phyloP scores from a whole-genome alignment of 2,888 invertebrate species.

The Eupithecia tripunctaria region DNA sequence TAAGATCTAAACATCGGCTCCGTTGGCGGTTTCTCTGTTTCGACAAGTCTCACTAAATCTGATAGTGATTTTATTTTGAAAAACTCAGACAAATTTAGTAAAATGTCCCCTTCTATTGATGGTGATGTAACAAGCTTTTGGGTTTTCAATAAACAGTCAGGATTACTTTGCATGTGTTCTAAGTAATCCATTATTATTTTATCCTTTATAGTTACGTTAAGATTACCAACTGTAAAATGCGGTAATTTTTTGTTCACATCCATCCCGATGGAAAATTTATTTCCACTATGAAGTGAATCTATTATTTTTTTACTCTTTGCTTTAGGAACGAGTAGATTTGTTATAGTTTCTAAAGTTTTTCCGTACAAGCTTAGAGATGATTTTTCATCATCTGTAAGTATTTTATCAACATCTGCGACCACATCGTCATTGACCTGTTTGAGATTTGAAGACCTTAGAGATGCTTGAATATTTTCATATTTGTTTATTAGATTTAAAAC shows the following conservation, averaged over 20 bases:
- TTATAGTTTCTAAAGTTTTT: conserved; percentile 66
- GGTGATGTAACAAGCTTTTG: conserved; percentile 42
- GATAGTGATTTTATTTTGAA: conserved; percentile 71
- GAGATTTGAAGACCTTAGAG: conserved; percentile 53
- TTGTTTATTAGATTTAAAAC: conserved; percentile 66
- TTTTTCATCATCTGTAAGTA: conserved; percentile 51
- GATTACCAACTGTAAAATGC: conserved; percentile 56
- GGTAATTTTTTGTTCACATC: conserved; percentile 55
- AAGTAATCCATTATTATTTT: conserved; percentile 71
- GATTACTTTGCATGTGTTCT: conserved; percentile 62
- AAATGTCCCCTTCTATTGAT: conserved; percentile 65
- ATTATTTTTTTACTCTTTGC: conserved; percentile 55
- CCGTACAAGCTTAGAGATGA: conserved; percentile 63
- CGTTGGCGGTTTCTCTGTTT: conserved; percentile 22
- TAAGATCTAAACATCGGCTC: neutral
- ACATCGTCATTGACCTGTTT: conserved; percentile 22
- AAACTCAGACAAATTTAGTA: conserved; percentile 71
- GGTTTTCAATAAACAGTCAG: conserved; percentile 60
- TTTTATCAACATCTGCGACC: conserved; percentile 16
- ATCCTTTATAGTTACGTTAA: conserved; percentile 67
- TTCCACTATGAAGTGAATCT: conserved; percentile 54
- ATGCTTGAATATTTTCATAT: conserved; percentile 63
- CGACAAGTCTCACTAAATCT: conserved; percentile 65
- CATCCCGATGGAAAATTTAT: conserved; percentile 50
- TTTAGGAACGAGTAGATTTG: conserved; percentile 66